Conservation (phyloP, 1,140 invertebrate species). For the Drosophila funebris region DNA sequence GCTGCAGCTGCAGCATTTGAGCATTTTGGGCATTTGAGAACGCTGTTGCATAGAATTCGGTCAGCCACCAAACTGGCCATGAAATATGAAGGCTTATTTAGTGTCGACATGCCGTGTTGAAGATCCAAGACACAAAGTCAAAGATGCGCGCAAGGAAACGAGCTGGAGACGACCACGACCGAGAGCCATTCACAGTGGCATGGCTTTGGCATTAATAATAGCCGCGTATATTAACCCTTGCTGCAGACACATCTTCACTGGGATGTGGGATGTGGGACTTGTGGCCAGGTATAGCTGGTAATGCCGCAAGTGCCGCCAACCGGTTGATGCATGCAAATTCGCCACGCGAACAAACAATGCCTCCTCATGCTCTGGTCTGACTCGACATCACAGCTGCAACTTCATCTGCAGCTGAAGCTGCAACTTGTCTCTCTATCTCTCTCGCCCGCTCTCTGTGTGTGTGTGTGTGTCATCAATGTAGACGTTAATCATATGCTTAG, state of each 20-base stretch:
- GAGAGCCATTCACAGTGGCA: constrained; percentile 57
- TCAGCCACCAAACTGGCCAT: constrained; percentile 61
- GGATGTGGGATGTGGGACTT: constrained; percentile 1
- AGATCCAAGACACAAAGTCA: background rate
- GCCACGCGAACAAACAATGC: constrained; percentile 72
- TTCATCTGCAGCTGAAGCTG: constrained; percentile 17
- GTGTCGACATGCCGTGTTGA: constrained; percentile 61
- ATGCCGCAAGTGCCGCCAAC: constrained; percentile 67
- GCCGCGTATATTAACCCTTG: constrained; percentile 65
- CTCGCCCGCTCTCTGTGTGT: too few species aligned
- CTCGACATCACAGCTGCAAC: constrained; percentile 17
- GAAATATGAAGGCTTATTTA: constrained; percentile 82
- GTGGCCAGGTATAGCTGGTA: constrained; percentile 33
- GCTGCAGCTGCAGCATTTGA: constrained; percentile 48
- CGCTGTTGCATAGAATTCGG: constrained; percentile 70
- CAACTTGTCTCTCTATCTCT: background rate
- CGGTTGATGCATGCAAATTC: constrained; percentile 77
- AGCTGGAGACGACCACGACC: constrained; percentile 8
- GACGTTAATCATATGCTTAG: constrained; percentile 82
- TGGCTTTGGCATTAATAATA: constrained; percentile 58
- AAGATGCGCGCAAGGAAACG: background rate
- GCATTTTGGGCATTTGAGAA: too few species aligned
- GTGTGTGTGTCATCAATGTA: constrained; percentile 73
- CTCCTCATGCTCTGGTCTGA: constrained; percentile 1
- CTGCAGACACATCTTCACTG: constrained; percentile 51